Base-by-base conservation (phyloP, 1,140 invertebrate species). In the Zelostemma sp. region DNA sequence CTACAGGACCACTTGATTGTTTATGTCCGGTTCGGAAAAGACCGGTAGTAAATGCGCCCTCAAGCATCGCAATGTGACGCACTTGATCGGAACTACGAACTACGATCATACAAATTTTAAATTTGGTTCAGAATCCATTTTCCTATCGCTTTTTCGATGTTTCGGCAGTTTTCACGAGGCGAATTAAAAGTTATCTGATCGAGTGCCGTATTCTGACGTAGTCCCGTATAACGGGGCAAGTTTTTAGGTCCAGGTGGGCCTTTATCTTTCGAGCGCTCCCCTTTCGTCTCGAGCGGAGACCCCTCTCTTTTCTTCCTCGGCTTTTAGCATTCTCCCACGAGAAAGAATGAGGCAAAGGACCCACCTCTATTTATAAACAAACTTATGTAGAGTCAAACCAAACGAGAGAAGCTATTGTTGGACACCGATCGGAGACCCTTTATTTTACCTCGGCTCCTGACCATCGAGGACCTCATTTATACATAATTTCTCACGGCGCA, bases 191-290 rank as follows among this genome's bases (percentile, higher is more conserved):
- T 62, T 66, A 73, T 73, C 72, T 76, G 72, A 43, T 67, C 48
- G 41, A 47, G 57, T 78, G 75, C 78, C 77, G 78, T 79, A 75
- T 72, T 72, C 64, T 72, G 71, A 74, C 71, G 72, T 73, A 49
- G 19, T 41, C 51, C 41, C 19, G 50, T 64, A 43, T 80, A 80
- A 79, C 74, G 75, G 77, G 69, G 68, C 68, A 70, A 72, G 55
- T 64, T 64, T 70, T 54, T 56, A 21, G 53, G 55, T 60, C 67
- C 67, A 73, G 67, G 67, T 67, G 63, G 66, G 55, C 68, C 59
- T 71, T 71, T 71, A 71, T 71, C 58, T 66, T 58, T 8, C 40
- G 49, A 31, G 47, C 45, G 47, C 47, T 61, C 65, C 49, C 51
- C 66, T 66, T 65, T 68, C 58, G 49, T 56, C 28, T 67, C 43